Conservation (phyloP, 2,888 invertebrate species). For the Scaptomyza caliginosa region DNA sequence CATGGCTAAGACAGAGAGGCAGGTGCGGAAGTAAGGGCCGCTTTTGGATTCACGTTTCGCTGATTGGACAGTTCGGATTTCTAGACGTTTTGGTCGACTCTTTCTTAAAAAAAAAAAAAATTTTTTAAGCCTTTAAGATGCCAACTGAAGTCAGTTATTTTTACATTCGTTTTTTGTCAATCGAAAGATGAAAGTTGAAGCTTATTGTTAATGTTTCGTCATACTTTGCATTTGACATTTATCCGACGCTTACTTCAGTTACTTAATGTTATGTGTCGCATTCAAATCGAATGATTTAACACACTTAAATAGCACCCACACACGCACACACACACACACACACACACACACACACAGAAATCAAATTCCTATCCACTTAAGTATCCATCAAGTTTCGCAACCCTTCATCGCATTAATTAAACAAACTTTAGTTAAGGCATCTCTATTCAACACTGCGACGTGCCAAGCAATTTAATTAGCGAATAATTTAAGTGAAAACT, state of each 20-base stretch:
- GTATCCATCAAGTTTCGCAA: slow-evolving; percentile 61
- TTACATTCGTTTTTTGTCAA: slow-evolving; percentile 18
- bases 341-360: slow-evolving; percentile 26
- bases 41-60: slow-evolving; percentile 50
- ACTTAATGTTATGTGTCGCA: slow-evolving; percentile 14
- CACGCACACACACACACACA: not conserved
- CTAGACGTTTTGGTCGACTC: slow-evolving; percentile 24
- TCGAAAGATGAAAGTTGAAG: slow-evolving; percentile 56
- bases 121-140: slow-evolving; percentile 24
- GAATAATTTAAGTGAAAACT: slow-evolving; percentile 55
- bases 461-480: slow-evolving; percentile 74
- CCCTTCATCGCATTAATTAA: slow-evolving; percentile 54
- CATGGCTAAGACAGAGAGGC: not conserved
- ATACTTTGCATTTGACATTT: slow-evolving; percentile 55
- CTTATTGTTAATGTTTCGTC: slow-evolving; percentile 42
- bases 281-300: slow-evolving; percentile 6
- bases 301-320: not conserved
- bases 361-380: slow-evolving; percentile 63
- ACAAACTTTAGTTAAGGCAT: slow-evolving; percentile 36
- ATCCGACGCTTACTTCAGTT: slow-evolving; percentile 35
- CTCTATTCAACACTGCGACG: slow-evolving; percentile 51
- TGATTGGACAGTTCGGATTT: slow-evolving; percentile 61
- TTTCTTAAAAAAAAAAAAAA: slow-evolving; percentile 13
- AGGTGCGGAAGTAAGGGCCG: slow-evolving; percentile 48
- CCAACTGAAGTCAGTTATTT: slow-evolving; percentile 32